Base-by-base conservation (phyloP, 2,888 invertebrate species). In the Pheosia tremula region DNA sequence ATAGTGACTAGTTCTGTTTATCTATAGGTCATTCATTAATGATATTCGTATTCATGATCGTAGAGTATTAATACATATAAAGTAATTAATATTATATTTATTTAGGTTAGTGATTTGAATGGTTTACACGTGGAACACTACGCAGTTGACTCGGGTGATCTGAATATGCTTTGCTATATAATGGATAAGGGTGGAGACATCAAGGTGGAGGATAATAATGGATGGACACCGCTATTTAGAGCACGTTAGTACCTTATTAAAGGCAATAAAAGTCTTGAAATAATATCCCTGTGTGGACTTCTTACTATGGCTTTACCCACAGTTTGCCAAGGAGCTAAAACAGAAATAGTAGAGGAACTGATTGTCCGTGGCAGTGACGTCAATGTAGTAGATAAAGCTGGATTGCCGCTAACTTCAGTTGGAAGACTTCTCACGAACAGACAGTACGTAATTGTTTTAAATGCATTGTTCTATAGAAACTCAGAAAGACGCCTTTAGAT, bases 171-270 rank as follows among this genome's bases (percentile, higher is more conserved):
- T 56, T 72, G 69, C 7, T 73, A 76, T 57, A 69, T 90, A 45
- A 68, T 90, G 58, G 83, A 86, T 58, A 71, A 69, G 0, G 89
- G 89, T 0, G 88, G 93, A 0, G 84, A 94, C 69, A 71, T 94
- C 3, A 69, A 76, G 3, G 86, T 76, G 0, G 70, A 64, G 8
- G 95, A 95, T 73, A 83, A 79, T 71, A 90, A 89, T 64, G 94
- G 94, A 0, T 95, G 95, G 95, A 95, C 95, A 3, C 94, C 95
- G 24, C 82, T 95, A 43, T 87, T 94, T 60, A 86, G 95, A 79
- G 94, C 94, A 37, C 83, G 95, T 94, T 55, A 66, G 80, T 38
- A 54, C 11, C 6, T 24, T 24, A 24, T 24, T 24, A 24, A 24
- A 24, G 24, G 24, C 24, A 24, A 24, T 24, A 24, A 24, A 24